A percentile compares a stretch with the other conserved stretches of the same genome.
phyloP scores from a whole-genome alignment of 2,888 invertebrate genomes.

The Ormia ochracea region DNA sequence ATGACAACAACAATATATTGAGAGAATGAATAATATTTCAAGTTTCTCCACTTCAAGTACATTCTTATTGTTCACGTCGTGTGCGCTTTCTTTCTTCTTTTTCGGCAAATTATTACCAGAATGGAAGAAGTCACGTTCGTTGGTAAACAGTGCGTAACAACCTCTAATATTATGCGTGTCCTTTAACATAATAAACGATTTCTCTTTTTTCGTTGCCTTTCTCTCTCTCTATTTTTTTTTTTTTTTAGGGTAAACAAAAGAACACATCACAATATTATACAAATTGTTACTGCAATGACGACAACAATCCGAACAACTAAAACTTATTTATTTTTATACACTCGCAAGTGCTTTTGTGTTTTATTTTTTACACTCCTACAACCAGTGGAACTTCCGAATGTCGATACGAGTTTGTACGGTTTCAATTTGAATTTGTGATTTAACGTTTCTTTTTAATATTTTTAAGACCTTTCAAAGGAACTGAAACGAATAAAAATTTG shows the following conservation, averaged over 20 bases:
- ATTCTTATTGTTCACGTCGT: background rate
- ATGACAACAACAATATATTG: conserved; percentile 10
- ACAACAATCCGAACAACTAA: conserved; percentile 12
- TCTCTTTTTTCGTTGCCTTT: background rate
- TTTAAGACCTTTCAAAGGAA: background rate
- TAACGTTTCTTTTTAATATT: conserved; percentile 15
- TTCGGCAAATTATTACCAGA: conserved; percentile 5
- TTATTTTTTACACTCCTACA: conserved; percentile 8
- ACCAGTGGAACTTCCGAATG: conserved; percentile 5
- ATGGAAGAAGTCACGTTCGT: conserved; percentile 54
- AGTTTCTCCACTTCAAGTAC: conserved; percentile 10
- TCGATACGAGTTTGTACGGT: background rate
- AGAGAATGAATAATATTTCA: conserved; percentile 35
- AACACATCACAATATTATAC: conserved; percentile 14
- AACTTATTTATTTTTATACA: conserved; percentile 15
- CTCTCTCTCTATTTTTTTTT: background rate
- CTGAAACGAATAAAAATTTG: background rate
- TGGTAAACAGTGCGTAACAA: conserved; percentile 61
- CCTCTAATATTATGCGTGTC: conserved; percentile 62
- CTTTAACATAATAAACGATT: conserved; percentile 55
- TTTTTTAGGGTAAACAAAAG: background rate
- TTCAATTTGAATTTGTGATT: conserved; percentile 36
- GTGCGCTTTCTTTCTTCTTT: background rate
- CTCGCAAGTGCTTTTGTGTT: no score
- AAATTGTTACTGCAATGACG: conserved; percentile 29